phyloP scores from a whole-genome alignment of 2,888 invertebrate species.

The Lysandra coridon region DNA sequence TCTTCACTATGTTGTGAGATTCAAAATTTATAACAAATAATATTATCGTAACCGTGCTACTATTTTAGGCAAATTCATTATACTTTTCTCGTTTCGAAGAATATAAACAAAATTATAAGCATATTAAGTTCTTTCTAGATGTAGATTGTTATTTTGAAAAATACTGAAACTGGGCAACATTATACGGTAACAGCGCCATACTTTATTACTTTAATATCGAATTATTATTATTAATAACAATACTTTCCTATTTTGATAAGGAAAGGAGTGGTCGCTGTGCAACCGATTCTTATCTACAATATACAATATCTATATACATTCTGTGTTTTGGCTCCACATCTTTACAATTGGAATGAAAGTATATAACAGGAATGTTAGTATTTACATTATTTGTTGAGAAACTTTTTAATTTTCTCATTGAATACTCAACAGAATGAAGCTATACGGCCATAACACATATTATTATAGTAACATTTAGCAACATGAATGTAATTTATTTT shows the following conservation, averaged over 20 bases:
- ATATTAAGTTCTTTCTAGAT: background rate
- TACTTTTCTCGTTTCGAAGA: background rate
- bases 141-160: background rate
- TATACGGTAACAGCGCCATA: constrained; percentile 64
- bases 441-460: constrained; percentile 57
- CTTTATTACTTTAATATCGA: constrained; percentile 47
- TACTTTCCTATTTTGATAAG: constrained; percentile 37
- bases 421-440: constrained; percentile 68
- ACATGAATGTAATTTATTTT: constrained; percentile 58
- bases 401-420: constrained; percentile 46
- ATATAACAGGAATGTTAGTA: constrained; percentile 75
- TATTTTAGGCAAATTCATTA: background rate
- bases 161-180: constrained; percentile 9
- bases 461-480: constrained; percentile 57
- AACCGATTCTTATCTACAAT: constrained; percentile 69
- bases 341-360: constrained; percentile 70
- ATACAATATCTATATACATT: constrained; percentile 76
- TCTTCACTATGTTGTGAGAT: constrained; percentile 22
- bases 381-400: constrained; percentile 60
- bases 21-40: constrained; percentile 11
- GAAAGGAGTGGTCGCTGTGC: constrained; percentile 64
- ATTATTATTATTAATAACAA: constrained; percentile 30
- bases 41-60: background rate
- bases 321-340: constrained; percentile 67
- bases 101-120: background rate